Evolutionary conservation across 2,888 invertebrate genomes (phyloP).

Genomic region (Sipunculus nudus): DNA sequence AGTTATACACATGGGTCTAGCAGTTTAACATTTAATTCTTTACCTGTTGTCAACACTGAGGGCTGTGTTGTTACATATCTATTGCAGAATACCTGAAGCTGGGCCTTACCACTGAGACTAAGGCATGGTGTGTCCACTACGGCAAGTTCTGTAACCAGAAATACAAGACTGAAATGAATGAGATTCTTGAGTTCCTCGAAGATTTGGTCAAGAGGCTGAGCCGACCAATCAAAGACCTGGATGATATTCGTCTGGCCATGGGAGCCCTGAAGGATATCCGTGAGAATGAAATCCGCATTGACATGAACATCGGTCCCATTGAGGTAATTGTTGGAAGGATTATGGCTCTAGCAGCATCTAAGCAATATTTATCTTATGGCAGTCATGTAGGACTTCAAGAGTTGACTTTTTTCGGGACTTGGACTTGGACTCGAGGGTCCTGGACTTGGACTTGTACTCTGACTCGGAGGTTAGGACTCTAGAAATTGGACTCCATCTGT

Average conservation of each 20-base stretch:
- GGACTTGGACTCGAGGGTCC: too few species aligned
- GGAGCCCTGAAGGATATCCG: constrained; percentile 91
- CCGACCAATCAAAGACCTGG: constrained; percentile 87
- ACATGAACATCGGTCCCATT: constrained; percentile 89
- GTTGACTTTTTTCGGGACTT: too few species aligned
- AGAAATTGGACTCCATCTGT: too few species aligned
- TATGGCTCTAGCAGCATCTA: too few species aligned
- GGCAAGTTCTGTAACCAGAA: constrained; percentile 66
- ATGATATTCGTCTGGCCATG: constrained; percentile 94
- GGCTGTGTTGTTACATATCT: not conserved
- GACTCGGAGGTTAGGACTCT: too few species aligned
- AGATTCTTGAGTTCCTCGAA: constrained; percentile 83
- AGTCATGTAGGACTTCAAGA: too few species aligned
- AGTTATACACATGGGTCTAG: too few species aligned
- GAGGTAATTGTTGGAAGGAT: constrained; percentile 76
- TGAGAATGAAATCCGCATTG: constrained; percentile 95
- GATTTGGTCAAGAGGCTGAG: constrained; percentile 82
- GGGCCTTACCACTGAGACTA: constrained; percentile 77
- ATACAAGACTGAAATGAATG: constrained; percentile 66
- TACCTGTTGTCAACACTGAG: not conserved
- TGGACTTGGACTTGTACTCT: too few species aligned
- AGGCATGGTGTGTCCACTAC: constrained; percentile 64
- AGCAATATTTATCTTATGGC: too few species aligned
- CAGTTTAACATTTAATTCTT: not conserved
- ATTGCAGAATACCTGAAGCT: constrained; percentile 76